Evolutionary conservation across 2,797 vertebrate genomes (phyloP).

Genomic region (Limnodromus scolopaceus): DNA sequence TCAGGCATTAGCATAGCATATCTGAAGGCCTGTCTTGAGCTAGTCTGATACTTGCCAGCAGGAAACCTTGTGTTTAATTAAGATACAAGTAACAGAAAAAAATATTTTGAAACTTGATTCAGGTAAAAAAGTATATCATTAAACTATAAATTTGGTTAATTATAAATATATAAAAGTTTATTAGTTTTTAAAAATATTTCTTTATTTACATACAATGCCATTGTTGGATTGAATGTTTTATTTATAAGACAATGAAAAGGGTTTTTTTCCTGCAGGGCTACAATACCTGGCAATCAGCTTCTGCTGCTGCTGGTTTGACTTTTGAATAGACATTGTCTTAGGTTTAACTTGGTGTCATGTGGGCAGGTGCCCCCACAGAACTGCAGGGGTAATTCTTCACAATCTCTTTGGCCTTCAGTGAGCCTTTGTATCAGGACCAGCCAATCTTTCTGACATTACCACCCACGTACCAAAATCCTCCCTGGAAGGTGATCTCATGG

Average conservation of each 20-base stretch:
- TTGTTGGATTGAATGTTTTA: background rate
- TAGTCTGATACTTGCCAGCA: conserved; percentile 31
- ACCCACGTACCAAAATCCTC: background rate
- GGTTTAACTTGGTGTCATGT: background rate
- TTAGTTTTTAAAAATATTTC: background rate
- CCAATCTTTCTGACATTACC: background rate
- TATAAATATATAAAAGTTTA: background rate
- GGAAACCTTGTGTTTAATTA: conserved; percentile 18
- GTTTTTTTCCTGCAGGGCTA: background rate
- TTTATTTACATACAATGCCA: background rate
- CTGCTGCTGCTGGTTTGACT: background rate
- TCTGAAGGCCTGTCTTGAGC: conserved; percentile 42
- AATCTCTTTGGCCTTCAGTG: background rate
- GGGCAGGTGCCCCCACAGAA: background rate
- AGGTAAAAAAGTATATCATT: background rate
- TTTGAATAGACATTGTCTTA: background rate
- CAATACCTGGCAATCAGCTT: background rate
- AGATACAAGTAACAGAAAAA: background rate
- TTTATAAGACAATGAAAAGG: background rate
- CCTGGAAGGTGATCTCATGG: background rate
- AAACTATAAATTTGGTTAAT: background rate
- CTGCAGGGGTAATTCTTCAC: background rate
- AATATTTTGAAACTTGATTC: background rate
- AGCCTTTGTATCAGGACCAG: background rate
- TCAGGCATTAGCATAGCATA: conserved; percentile 54